Evolutionary conservation across 2,797 vertebrate genomes (phyloP).

Genomic region (Percopsis omiscomaycus): DNA sequence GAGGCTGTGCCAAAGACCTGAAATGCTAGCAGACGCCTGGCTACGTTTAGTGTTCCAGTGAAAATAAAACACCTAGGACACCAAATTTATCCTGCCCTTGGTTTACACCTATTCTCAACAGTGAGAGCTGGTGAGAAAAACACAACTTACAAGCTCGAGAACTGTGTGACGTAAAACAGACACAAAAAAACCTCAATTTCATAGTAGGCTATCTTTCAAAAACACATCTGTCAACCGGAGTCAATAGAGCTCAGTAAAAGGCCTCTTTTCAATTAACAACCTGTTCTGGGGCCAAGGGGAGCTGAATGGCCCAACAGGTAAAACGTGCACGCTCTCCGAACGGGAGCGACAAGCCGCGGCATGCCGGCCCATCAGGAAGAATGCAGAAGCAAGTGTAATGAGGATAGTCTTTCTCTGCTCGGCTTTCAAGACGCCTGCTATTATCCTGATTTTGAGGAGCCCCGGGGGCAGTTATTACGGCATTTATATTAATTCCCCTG

Average conservation of each 20-base stretch:
- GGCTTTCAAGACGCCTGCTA: slow-evolving; percentile 74
- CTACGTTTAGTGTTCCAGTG: slow-evolving; percentile 59
- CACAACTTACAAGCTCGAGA: slow-evolving; percentile 34
- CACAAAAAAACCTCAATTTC: slow-evolving; percentile 38
- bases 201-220: slow-evolving; percentile 37
- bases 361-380: slow-evolving; percentile 67
- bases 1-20: slow-evolving; percentile 63
- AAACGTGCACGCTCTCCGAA: slow-evolving; percentile 54
- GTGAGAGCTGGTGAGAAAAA: slow-evolving; percentile 37
- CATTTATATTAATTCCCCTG: slow-evolving; percentile 77
- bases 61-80: slow-evolving; percentile 53
- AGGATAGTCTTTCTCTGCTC: slow-evolving; percentile 68
- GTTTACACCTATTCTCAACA: slow-evolving; percentile 51
- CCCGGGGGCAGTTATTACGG: slow-evolving; percentile 78
- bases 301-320: slow-evolving; percentile 37
- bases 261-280: slow-evolving; percentile 9
- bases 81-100: slow-evolving; percentile 48
- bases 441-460: slow-evolving; percentile 71
- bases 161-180: slow-evolving; percentile 37
- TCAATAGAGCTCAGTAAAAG: background rate
- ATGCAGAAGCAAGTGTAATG: slow-evolving; percentile 77
- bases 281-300: slow-evolving; percentile 27
- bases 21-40: slow-evolving; percentile 61
- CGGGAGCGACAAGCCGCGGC: slow-evolving; percentile 65
- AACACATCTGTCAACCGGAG: slow-evolving; percentile 34